Conservation (phyloP, 2,888 invertebrate species). For the Acholoe squamosa region DNA sequence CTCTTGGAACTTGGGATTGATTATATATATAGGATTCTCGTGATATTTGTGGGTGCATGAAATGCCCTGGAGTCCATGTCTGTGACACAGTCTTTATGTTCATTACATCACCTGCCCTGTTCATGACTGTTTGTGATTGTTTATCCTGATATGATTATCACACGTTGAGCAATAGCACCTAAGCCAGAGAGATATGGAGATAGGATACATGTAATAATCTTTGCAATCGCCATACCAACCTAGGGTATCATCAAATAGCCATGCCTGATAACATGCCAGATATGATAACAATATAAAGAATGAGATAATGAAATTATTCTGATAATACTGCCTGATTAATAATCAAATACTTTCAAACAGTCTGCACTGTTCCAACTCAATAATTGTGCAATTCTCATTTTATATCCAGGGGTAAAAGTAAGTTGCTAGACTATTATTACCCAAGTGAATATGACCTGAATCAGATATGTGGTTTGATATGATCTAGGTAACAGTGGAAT, state of each 20-base stretch:
- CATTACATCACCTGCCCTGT: background rate
- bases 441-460: too few relatives aligned
- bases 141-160: background rate
- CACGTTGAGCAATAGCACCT: background rate
- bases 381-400: too few relatives aligned
- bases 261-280: background rate
- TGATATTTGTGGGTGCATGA: background rate
- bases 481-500: too few relatives aligned
- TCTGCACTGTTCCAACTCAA: too few relatives aligned
- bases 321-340: background rate
- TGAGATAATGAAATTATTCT: background rate
- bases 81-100: background rate
- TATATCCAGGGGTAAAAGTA: too few relatives aligned
- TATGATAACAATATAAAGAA: background rate
- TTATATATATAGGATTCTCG: background rate
- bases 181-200: background rate
- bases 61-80: background rate
- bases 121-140: background rate
- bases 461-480: too few relatives aligned
- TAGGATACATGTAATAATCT: slow-evolving; percentile 28
- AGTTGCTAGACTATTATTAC: too few relatives aligned
- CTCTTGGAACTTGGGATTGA: background rate
- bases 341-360: background rate
- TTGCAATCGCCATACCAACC: background rate
- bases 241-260: background rate